Base-by-base conservation (phyloP, 2,113 vertebrate species). In the Choloepus hoffmanni region DNA sequence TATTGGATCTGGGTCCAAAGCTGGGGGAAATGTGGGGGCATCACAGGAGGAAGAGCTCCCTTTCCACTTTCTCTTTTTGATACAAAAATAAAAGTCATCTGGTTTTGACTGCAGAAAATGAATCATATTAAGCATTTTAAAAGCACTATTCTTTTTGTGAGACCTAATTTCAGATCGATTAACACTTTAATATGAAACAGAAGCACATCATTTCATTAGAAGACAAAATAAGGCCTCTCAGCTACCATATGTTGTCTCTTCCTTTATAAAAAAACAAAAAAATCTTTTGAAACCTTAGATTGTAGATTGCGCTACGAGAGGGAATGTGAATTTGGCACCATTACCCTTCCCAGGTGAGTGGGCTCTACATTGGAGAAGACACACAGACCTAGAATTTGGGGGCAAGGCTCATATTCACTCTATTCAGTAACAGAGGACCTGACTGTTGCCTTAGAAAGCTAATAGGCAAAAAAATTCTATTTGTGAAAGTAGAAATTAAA, bases 161-260 rank as follows among this genome's bases (percentile, higher is more conserved):
- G 98, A 98, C 98, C 98, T 98, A 98, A 98, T 98, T 98, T 98
- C 98, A 98, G 98, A 98, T 97, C 97, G 98, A 99, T 98, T 98
- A 99, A 98, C 98, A 98, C 98, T 98, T 98, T 98, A 98, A 98
- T 98, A 98, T 97, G 98, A 98, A 98, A 98, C 98, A 98, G 98
- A 98, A 98, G 98, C 97, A 97, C 97, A 98, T 98, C 98, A 98
- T 98, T 98, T 98, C 98, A 98, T 98, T 98, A 98, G 96, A 88
- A 96, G 92, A 84, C 97, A 97, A 98, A 98, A 97, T 97, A 98
- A 98, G 97, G 94, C 89, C 93, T 92, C 96, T 98, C 95, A 96
- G 96, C 85, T 93, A 97, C 97, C 98, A 98, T 98, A 98, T 98
- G 98, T 89, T 97, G 96, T 97, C 97, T 98, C 96, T 98, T 98